Conservation (phyloP, 2,888 invertebrate genomes). For the Ennomos quercinarius region DNA sequence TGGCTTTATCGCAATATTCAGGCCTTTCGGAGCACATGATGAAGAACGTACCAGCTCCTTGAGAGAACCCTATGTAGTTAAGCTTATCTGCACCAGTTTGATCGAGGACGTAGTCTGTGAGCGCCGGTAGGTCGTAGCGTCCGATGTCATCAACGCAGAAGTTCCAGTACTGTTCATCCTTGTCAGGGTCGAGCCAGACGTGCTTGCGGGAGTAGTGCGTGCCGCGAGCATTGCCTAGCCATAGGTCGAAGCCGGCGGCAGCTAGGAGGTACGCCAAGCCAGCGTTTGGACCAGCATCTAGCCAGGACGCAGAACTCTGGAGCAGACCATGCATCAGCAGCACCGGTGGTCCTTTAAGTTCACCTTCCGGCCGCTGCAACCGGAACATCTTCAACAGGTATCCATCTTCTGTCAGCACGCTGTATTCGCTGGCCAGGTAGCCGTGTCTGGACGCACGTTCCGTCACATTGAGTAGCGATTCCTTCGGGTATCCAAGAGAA, state of each 20-base stretch:
- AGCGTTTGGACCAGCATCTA: slow-evolving; percentile 64
- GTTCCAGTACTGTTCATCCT: slow-evolving; percentile 81
- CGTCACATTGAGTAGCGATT: slow-evolving; percentile 41
- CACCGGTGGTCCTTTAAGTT: slow-evolving; percentile 52
- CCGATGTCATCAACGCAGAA: slow-evolving; percentile 92
- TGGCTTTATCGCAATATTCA: slow-evolving; percentile 87
- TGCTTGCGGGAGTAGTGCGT: slow-evolving; percentile 80
- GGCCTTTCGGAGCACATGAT: slow-evolving; percentile 88
- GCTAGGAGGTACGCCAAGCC: slow-evolving; percentile 54
- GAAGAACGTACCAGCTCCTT: slow-evolving; percentile 88
- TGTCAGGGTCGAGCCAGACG: slow-evolving; percentile 55
- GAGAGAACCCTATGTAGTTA: slow-evolving; percentile 89
- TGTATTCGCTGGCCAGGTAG: slow-evolving; percentile 60
- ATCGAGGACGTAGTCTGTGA: slow-evolving; percentile 62
- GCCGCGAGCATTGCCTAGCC: slow-evolving; percentile 46
- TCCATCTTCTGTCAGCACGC: slow-evolving; percentile 64
- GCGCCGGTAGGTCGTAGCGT: slow-evolving; percentile 89
- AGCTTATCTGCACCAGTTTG: slow-evolving; percentile 54
- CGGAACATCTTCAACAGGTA: slow-evolving; percentile 65
- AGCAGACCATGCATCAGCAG: slow-evolving; percentile 71
- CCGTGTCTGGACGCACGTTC: slow-evolving; percentile 48
- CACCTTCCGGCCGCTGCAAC: slow-evolving; percentile 49
- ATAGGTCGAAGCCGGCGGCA: slow-evolving; percentile 46
- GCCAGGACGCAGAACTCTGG: slow-evolving; percentile 63
- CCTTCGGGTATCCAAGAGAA: slow-evolving; percentile 38